Evolutionary conservation across 2,797 vertebrate genomes (phyloP), one percentile per base, ranked within the genome.

Genomic region (Catostomus latipinnis): DNA sequence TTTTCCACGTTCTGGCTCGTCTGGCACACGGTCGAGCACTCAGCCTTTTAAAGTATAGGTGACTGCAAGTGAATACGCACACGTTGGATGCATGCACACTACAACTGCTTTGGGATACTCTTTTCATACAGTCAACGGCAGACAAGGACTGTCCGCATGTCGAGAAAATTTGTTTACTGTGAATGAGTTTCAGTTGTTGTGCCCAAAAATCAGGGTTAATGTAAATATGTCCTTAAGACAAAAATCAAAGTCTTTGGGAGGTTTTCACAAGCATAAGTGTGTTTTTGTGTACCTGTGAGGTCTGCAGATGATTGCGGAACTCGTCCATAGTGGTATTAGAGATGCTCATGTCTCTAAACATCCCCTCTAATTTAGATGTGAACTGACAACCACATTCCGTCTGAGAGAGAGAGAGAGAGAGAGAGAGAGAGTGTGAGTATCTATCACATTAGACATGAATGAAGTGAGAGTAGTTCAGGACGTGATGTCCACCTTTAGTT

Each of bases 261-360:
- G 13, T 16, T 11, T 13, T 22, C 67, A 56, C 43, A 50, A 6
- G 14, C 11, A 8, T 4, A 4, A 13, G 3, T 34, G 52, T 22
- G 9, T 71, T 18, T 50, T 56, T 12, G n/a, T n/a, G 45, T 70
- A 78, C 48, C 56, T 18, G 34, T 63, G 96, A 98, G 0, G 96
- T 94, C 88, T 98, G 97, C 85, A 97, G 93, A 87, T 98, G 96
- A 74, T 98, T 96, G 86, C 97, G 95, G 91, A 99, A 99, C 90
- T 99, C 97, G 91, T 99, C 97, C 98, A 99, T 99, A n/a, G 96
- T 98, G 50, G 96, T 97, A 92, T 98, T 98, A 88, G 97, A 98
- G 94, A 97, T 97, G 92, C 97, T 98, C 98, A 99, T 99, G 88
- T 99, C 98, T 84, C 97, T 94, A 91, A 99, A 99, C 98, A 99